Evolutionary conservation across 92 coral and sea anemone species (phyloP), one percentile per base, ranked within the genome.

Genomic region (Umimayanthus kanabou): DNA sequence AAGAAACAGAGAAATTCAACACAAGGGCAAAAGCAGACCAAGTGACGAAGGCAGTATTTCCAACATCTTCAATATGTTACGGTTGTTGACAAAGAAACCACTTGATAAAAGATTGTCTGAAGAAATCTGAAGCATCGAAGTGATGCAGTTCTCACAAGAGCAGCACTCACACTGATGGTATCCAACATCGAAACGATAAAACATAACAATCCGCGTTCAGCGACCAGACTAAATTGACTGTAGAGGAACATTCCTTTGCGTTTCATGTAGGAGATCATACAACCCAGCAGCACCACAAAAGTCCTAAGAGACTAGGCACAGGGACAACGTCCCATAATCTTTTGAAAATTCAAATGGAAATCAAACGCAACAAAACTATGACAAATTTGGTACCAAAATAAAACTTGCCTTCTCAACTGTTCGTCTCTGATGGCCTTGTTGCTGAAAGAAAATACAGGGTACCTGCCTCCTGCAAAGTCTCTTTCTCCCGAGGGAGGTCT

Each of bases 91-190:
- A 9, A 33, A 22, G 26, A 45, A 85, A 89, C 20, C 94, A 88
- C 64, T 29, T 84, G 39, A 85, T 64, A 13, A 88, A 64, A 33
- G 89, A 89, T 8, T 84, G 91, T 29, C 55, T 5, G 13, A 55
- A 79, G 42, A 50, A 76, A 50, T 28, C 45, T 64, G 65, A 89
- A 67, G 50, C 53, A 69, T 5, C 65, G 20, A 43, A 81, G 53
- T 88, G 89, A 82, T 88, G 91, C 42, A 82, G 15, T 26, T 47
- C 28, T n/a, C 80, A 70, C 57, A 66, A 82, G 89, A 89, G 79
- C 55, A 79, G 82, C 39, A 45, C 90, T 25, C 66, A 90, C 77
- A 86, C 61, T 9, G 80, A 58, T 50, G 47, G 88, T 45, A 81
- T 42, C 14, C 80, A 78, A 71, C 88, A 76, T 25, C 49, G 18